phyloP scores from a whole-genome alignment of 2,888 invertebrate species.

The Alitta virens region DNA sequence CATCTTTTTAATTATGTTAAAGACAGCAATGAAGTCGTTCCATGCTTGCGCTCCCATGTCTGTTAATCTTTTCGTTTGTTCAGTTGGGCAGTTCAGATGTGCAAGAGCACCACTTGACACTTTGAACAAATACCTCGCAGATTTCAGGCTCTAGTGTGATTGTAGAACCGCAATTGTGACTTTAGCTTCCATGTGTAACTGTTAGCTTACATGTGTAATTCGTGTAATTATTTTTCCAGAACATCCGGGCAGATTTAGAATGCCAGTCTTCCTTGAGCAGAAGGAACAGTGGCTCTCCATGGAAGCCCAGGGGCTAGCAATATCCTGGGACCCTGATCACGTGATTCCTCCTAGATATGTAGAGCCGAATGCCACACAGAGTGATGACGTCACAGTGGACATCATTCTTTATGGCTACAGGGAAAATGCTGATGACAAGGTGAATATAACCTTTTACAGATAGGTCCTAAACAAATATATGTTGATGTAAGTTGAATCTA shows the following conservation, averaged over 20 bases:
- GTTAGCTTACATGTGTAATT: no score
- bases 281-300: neutral
- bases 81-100: no score
- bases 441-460: neutral
- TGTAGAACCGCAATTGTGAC: no score
- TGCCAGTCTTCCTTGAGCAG: neutral
- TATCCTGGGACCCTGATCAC: neutral
- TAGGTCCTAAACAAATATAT: neutral
- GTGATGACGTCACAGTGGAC: slow-evolving; percentile 28
- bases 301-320: neutral
- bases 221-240: neutral
- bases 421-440: slow-evolving; percentile 27
- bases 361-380: neutral
- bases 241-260: neutral
- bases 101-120: no score
- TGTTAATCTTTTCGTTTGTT: no score
- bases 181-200: no score
- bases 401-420: slow-evolving; percentile 42
- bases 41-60: no score
- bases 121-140: no score
- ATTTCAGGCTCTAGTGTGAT: no score
- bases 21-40: no score
- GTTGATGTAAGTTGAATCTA: no score
- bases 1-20: no score
- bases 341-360: neutral